These are phyloP conservation scores for Channallabes apus DNA, from an alignment of 2,797 vertebrate species.

Conservation along the genomic window DNA sequence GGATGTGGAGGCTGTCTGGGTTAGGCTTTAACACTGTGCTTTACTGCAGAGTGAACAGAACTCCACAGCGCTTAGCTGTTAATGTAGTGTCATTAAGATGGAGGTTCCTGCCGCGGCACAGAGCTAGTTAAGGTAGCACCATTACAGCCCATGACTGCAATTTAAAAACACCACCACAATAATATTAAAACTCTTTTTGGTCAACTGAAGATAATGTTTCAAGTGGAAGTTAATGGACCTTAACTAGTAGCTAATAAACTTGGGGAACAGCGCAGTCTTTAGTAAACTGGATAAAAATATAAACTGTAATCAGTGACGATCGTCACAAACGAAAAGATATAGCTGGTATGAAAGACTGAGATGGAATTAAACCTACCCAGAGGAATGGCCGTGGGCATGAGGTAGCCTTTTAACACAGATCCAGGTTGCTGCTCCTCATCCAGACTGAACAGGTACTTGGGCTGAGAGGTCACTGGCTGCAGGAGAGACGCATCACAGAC, in stretches of 20 bases:
- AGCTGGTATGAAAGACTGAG: not conserved
- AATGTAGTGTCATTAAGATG: slow-evolving; percentile 8
- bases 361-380: slow-evolving; percentile 75
- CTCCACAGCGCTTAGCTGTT: slow-evolving; percentile 10
- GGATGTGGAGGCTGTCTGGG: slow-evolving; percentile 34
- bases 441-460: slow-evolving; percentile 69
- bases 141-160: not conserved
- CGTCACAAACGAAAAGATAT: not conserved
- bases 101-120: not conserved
- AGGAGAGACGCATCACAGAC: slow-evolving; percentile 44
- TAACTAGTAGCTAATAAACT: slow-evolving; percentile 1
- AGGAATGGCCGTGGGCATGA: slow-evolving; percentile 84
- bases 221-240: not conserved
- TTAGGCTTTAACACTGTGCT: slow-evolving; percentile 9
- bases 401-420: slow-evolving; percentile 60
- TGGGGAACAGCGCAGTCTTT: not conserved
- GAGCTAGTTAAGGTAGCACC: not conserved
- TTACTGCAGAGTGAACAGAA: slow-evolving; percentile 27
- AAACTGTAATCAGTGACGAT: not conserved
- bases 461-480: slow-evolving; percentile 56
- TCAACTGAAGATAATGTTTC: slow-evolving; percentile 1
- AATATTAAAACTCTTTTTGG: not conserved
- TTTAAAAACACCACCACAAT: not conserved
- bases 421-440: slow-evolving; percentile 30
- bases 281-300: not conserved